phyloP scores from a whole-genome alignment of 2,888 invertebrate species.

The Dione juno region DNA sequence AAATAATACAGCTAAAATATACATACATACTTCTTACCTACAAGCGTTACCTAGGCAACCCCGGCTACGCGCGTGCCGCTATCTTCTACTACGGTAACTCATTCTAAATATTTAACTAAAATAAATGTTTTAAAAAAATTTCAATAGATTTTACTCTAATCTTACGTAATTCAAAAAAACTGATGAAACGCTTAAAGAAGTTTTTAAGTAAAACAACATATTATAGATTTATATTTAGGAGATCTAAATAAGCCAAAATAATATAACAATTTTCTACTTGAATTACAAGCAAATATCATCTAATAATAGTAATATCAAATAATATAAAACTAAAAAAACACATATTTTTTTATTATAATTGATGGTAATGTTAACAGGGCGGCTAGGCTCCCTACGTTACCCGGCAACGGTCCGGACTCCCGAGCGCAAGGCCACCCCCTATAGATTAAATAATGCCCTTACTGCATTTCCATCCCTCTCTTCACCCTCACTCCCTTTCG shows the following conservation, averaged over 20 bases:
- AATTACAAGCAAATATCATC: neutral
- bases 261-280: neutral
- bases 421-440: slow-evolving; percentile 53
- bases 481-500: slow-evolving; percentile 42
- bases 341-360: neutral
- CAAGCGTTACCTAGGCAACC: slow-evolving; percentile 36
- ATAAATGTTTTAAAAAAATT: neutral
- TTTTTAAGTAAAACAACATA: no score
- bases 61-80: slow-evolving; percentile 39
- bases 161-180: no score
- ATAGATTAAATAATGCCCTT: slow-evolving; percentile 41
- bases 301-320: neutral
- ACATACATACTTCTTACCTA: slow-evolving; percentile 21
- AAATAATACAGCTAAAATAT: slow-evolving; percentile 12
- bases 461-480: slow-evolving; percentile 44
- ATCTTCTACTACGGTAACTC: slow-evolving; percentile 31
- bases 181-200: no score
- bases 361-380: slow-evolving; percentile 37
- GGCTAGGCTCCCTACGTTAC: slow-evolving; percentile 41
- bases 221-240: no score
- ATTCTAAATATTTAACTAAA: neutral
- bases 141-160: neutral
- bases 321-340: neutral
- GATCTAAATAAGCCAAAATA: no score
- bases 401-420: slow-evolving; percentile 42